A percentile compares a stretch with the other conserved stretches of the same genome.
phyloP scores from a whole-genome alignment of 2,888 invertebrate genomes.

The Carcina quercana region DNA sequence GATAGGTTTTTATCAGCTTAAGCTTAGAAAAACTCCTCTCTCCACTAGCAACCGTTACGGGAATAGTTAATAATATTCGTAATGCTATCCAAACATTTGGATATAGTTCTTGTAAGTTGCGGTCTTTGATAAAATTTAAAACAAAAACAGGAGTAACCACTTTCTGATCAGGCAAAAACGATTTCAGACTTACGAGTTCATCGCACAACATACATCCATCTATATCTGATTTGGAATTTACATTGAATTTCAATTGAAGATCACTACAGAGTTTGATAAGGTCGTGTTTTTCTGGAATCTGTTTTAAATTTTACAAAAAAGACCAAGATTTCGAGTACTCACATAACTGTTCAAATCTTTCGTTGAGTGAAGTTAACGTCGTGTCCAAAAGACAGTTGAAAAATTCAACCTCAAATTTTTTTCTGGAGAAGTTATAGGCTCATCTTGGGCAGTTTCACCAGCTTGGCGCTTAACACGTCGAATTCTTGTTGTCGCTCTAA shows the following conservation, averaged over 20 bases:
- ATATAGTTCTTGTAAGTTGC: slow-evolving; percentile 22
- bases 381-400: slow-evolving; percentile 18
- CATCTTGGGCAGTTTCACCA: slow-evolving; percentile 24
- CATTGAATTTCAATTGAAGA: slow-evolving; percentile 18
- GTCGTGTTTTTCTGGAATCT: slow-evolving; percentile 18
- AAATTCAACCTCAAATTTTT: slow-evolving; percentile 18
- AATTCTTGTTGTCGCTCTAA: slow-evolving; percentile 23
- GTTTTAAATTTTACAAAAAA: slow-evolving; percentile 19
- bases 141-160: slow-evolving; percentile 14
- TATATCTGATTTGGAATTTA: slow-evolving; percentile 12
- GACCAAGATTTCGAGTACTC: slow-evolving; percentile 19
- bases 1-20: too few species aligned
- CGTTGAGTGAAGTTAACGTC: slow-evolving; percentile 18
- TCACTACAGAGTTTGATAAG: slow-evolving; percentile 17
- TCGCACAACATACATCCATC: slow-evolving; percentile 12
- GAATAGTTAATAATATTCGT: slow-evolving; percentile 13
- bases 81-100: slow-evolving; percentile 22
- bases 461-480: slow-evolving; percentile 24
- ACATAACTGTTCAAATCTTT: slow-evolving; percentile 20
- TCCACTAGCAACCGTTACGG: slow-evolving; percentile 10
- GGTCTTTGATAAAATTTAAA: slow-evolving; percentile 17
- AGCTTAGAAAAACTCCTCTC: too few species aligned
- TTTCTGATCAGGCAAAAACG: slow-evolving; percentile 14
- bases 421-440: slow-evolving; percentile 20
- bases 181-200: slow-evolving; percentile 17